A percentile compares a stretch with the other conserved stretches of the same genome.
These are phyloP conservation scores for Eospalax fontanierii DNA, from an alignment of 2,797 vertebrate species.

Conservation along the genomic window DNA sequence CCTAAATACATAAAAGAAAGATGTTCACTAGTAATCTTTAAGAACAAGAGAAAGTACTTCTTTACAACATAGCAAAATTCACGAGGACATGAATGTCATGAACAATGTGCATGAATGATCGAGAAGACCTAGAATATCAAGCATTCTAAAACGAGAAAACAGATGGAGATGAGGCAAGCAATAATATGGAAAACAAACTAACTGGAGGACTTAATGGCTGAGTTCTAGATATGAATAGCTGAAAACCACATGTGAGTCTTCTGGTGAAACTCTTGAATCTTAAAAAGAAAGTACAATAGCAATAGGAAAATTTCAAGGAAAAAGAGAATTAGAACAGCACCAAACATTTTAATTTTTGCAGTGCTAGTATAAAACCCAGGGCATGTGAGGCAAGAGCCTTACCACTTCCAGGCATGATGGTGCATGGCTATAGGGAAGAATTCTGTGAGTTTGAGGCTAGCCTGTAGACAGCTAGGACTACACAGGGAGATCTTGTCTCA, in stretches of 20 bases:
- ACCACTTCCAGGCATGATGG: background rate
- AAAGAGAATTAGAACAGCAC: background rate
- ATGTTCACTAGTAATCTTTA: slow-evolving; percentile 9
- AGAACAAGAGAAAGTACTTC: background rate
- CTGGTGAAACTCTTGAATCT: background rate
- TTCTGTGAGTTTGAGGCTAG: background rate
- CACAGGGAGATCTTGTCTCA: no score
- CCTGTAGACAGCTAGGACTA: background rate
- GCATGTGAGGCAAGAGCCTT: background rate
- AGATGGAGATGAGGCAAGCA: background rate
- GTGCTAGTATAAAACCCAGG: background rate
- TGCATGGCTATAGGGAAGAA: background rate
- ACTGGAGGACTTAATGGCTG: background rate
- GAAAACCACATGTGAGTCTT: slow-evolving; percentile 24
- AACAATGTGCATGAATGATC: background rate
- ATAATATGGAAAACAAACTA: background rate
- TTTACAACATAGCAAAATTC: background rate
- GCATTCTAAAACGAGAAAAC: background rate
- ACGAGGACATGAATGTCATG: background rate
- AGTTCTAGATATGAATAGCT: background rate
- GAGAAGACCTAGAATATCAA: background rate
- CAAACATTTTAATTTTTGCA: background rate
- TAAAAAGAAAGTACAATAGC: background rate
- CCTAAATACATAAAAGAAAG: background rate
- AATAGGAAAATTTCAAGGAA: background rate